Base-by-base conservation (phyloP, 1,140 invertebrate species). In the Hylaeus volcanicus region DNA sequence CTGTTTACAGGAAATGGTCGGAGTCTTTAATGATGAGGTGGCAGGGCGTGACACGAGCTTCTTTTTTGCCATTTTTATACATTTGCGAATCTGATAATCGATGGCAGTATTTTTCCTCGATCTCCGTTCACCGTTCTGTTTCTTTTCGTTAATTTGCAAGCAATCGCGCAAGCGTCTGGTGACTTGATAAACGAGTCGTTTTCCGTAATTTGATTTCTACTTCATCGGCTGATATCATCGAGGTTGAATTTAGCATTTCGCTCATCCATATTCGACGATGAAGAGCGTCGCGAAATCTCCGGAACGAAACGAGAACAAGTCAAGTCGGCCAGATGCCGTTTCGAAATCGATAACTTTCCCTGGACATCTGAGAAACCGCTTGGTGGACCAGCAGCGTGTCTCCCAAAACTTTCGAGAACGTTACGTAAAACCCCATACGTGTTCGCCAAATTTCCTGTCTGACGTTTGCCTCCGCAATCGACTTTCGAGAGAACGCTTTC, bases 271-370 rank as follows among this genome's bases (percentile, higher is more conserved):
- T 78, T 73, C 58, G 5, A 5, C 15, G 48, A 14, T 15, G 45
- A 71, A 6, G 4, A 39, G 11, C 45, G 15, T 60, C 70, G 53
- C 65, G 65, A 79, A 69, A 80, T 69, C 82, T 9, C 41, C 8
- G 43, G n/a, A 51, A 26, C 39, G 51, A 69, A 15, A 26, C n/a
- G 5, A n/a, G n/a, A 48, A 53, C 41, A 43, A 58, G 70, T 80
- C 37, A 72, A 75, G 12, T 70, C 72, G 83, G 68, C 61, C 70
- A 45, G 48, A 66, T 8, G 26, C 41, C 68, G 69, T 81, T 79
- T 77, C 73, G 69, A 85, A 85, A 85, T 76, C 68, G 48, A 64
- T 58, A 39, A 77, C 83, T 85, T 85, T 85, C 79, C 71, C 79
- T 63, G 58, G 3, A 9, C 48, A 56, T 45, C 58, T 37, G 3